These are phyloP conservation scores for Gambelia wislizenii DNA, from an alignment of 2,797 vertebrate genomes.

Conservation along the genomic window DNA sequence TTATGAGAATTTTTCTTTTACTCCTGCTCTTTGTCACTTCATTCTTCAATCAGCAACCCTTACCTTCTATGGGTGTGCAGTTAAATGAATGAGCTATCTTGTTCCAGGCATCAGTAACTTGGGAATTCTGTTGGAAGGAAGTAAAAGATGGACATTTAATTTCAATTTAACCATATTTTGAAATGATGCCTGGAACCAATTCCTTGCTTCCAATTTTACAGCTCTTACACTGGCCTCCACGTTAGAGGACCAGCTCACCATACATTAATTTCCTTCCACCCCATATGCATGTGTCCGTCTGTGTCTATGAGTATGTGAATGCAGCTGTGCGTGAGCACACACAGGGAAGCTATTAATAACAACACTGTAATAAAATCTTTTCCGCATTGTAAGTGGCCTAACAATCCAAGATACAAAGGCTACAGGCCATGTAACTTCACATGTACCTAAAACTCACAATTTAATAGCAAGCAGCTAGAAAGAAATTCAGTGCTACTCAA, in stretches of 20 bases:
- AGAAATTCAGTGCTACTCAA: background rate
- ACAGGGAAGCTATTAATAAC: background rate
- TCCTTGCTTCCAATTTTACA: background rate
- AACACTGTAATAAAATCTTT: background rate
- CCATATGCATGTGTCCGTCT: background rate
- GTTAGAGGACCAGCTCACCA: background rate
- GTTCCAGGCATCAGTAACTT: conserved; percentile 98
- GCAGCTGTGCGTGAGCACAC: background rate
- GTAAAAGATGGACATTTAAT: background rate
- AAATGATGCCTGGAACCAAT: rapidly evolving
- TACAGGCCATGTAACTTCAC: background rate
- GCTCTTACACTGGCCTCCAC: background rate
- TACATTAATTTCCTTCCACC: background rate
- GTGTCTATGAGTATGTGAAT: background rate
- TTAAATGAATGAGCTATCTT: conserved; percentile 98
- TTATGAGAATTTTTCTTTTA: background rate
- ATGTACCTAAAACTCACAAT: background rate
- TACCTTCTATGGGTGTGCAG: conserved; percentile 95
- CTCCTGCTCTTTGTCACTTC: background rate
- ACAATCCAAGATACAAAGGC: background rate
- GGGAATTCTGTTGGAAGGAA: conserved; percentile 85
- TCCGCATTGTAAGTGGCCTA: background rate
- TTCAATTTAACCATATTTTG: rapidly evolving
- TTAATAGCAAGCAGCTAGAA: background rate
- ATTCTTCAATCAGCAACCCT: conserved; percentile 48